Conservation (phyloP, 1,140 invertebrate genomes). For the Drosophila setifemur region DNA sequence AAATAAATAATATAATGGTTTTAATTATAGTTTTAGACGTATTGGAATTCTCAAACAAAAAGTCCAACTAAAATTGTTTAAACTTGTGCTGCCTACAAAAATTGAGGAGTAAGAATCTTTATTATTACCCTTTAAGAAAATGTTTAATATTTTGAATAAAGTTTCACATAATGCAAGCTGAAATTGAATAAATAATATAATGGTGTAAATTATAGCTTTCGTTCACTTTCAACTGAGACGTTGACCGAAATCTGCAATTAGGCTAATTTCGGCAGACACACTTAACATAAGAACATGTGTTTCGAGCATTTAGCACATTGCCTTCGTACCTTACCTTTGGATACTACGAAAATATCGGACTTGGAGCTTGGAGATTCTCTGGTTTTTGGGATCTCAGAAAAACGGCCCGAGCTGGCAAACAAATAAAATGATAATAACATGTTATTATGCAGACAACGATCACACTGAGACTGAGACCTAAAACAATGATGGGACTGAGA, state of each 20-base stretch:
- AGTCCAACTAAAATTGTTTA: too few relatives aligned
- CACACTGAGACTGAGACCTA: conserved; percentile 36
- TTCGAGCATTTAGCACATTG: conserved; percentile 50
- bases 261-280: conserved; percentile 38
- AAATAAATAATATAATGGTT: too few relatives aligned
- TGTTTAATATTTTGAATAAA: not conserved
- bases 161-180: not conserved
- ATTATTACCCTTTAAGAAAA: too few relatives aligned
- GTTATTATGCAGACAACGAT: conserved; percentile 63
- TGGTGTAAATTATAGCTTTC: not conserved
- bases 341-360: not conserved
- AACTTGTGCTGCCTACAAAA: not conserved
- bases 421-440: conserved; percentile 77
- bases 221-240: not conserved
- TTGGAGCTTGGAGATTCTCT: conserved; percentile 1
- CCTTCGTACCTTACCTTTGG: conserved; percentile 14
- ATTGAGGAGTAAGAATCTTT: not conserved
- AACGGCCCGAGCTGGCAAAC: conserved; percentile 55
- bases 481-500: conserved; percentile 66
- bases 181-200: not conserved
- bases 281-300: conserved; percentile 53
- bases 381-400: conserved; percentile 16
- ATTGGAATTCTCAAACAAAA: too few relatives aligned
- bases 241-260: conserved; percentile 42
- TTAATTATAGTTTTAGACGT: too few relatives aligned